Conservation (phyloP, 2,888 invertebrate genomes). For the Pandemis heparana region DNA sequence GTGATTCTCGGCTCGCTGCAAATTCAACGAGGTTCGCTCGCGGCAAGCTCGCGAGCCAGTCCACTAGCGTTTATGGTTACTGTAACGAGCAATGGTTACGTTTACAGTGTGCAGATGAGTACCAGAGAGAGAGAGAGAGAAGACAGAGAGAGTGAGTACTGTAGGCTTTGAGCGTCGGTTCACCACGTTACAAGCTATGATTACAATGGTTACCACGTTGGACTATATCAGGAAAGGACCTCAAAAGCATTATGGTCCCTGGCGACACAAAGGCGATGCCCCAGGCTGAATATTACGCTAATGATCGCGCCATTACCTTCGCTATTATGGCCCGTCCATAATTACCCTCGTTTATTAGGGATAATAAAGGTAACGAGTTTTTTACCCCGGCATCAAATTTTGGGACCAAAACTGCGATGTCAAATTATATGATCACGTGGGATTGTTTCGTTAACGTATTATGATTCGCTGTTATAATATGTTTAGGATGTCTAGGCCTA, state of each 20-base stretch:
- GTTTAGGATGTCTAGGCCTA: background rate
- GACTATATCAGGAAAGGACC: constrained; percentile 18
- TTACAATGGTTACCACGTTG: background rate
- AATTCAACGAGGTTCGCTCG: too few relatives aligned
- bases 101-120: too few relatives aligned
- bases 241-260: constrained; percentile 38
- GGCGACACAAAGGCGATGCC: constrained; percentile 66
- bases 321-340: constrained; percentile 60
- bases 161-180: too few relatives aligned
- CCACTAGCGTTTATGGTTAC: too few relatives aligned
- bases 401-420: constrained; percentile 56
- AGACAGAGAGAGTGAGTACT: too few relatives aligned
- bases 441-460: constrained; percentile 47
- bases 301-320: constrained; percentile 57
- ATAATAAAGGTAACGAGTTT: constrained; percentile 79
- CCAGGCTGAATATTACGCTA: constrained; percentile 64
- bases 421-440: constrained; percentile 65
- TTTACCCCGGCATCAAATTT: constrained; percentile 66
- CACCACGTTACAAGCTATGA: background rate
- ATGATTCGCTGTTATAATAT: background rate
- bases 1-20: too few relatives aligned
- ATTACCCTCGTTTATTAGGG: constrained; percentile 74
- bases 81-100: too few relatives aligned
- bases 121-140: too few relatives aligned
- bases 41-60: too few relatives aligned